Conservation (phyloP, 2,113 vertebrate species). For the Engystomops pustulosus region DNA sequence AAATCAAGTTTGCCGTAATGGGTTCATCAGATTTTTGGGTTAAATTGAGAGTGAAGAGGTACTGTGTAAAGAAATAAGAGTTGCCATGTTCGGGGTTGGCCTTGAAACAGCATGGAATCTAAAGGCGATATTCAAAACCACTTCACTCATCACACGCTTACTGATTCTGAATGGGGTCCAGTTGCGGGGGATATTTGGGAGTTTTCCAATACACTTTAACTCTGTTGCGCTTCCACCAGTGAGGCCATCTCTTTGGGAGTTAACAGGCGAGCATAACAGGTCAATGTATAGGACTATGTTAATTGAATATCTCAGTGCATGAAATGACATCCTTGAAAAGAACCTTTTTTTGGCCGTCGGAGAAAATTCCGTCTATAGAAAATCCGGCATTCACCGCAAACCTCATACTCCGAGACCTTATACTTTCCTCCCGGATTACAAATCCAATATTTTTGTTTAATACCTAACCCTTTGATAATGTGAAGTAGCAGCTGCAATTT, state of each 20-base stretch:
- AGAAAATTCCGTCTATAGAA: constrained; percentile 29
- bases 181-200: constrained; percentile 87
- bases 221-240: constrained; percentile 80
- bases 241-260: constrained; percentile 67
- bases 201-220: constrained; percentile 89
- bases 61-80: constrained; percentile 89
- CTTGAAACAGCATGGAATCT: constrained; percentile 90
- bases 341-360: background rate
- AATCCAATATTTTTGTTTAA: constrained; percentile 34
- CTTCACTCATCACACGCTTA: constrained; percentile 92
- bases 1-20: constrained; percentile 91
- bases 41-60: constrained; percentile 97
- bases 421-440: constrained; percentile 24
- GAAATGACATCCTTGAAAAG: constrained; percentile 62
- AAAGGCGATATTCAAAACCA: constrained; percentile 92
- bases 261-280: constrained; percentile 66
- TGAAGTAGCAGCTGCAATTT: constrained; percentile 39
- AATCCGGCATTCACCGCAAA: constrained; percentile 15
- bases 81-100: constrained; percentile 86
- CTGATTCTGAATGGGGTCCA: constrained; percentile 93
- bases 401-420: background rate
- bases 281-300: constrained; percentile 71
- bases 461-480: constrained; percentile 2
- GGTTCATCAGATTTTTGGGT: constrained; percentile 94
- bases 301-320: constrained; percentile 70